These are phyloP conservation scores for Operophtera brumata DNA, from an alignment of 2,888 invertebrate genomes.

Conservation along the genomic window DNA sequence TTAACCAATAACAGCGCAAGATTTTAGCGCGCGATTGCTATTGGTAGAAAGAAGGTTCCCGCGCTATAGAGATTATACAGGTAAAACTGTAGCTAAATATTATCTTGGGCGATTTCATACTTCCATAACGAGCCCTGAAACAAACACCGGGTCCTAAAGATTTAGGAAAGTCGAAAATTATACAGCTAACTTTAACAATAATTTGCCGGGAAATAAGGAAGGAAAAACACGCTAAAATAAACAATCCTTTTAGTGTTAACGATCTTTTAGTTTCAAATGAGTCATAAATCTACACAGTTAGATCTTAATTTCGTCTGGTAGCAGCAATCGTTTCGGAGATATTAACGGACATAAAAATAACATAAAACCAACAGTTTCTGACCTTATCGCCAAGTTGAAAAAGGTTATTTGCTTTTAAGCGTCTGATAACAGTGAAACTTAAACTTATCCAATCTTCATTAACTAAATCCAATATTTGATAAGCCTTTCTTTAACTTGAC, in stretches of 20 bases:
- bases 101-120: neutral
- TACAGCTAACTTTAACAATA: slow-evolving; percentile 31
- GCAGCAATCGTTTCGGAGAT: slow-evolving; percentile 34
- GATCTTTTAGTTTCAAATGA: slow-evolving; percentile 30
- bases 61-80: too few relatives aligned
- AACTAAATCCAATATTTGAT: neutral
- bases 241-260: slow-evolving; percentile 34
- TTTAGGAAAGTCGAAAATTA: slow-evolving; percentile 31
- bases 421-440: neutral
- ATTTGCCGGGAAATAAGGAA: slow-evolving; percentile 24
- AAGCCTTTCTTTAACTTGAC: too few relatives aligned
- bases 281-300: slow-evolving; percentile 36
- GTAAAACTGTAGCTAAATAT: too few relatives aligned
- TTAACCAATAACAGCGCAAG: too few relatives aligned
- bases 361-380: slow-evolving; percentile 23
- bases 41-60: too few relatives aligned
- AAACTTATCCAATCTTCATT: slow-evolving; percentile 17
- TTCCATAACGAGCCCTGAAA: slow-evolving; percentile 19
- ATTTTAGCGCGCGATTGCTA: too few relatives aligned
- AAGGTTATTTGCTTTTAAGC: slow-evolving; percentile 20
- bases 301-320: slow-evolving; percentile 27
- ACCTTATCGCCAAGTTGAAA: slow-evolving; percentile 19
- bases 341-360: slow-evolving; percentile 39
- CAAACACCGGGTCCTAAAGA: slow-evolving; percentile 14
- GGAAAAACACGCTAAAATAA: slow-evolving; percentile 26